Evolutionary conservation across 2,113 vertebrate species (phyloP).

Genomic region (Equus przewalskii): DNA sequence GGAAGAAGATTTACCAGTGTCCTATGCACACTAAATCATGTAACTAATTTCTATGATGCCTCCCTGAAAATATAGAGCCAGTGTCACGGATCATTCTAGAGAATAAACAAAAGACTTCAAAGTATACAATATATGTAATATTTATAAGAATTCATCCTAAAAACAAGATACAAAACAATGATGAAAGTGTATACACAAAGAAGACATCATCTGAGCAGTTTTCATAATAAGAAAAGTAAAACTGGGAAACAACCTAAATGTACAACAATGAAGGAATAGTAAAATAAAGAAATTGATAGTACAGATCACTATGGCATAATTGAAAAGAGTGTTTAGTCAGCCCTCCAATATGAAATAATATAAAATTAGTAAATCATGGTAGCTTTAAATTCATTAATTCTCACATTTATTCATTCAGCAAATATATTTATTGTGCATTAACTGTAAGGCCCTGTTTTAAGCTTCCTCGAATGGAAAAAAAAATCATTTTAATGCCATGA

Average conservation of each 20-base stretch:
- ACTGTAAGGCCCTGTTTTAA: neutral
- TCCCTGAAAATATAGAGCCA: neutral
- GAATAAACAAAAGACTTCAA: neutral
- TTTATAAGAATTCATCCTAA: neutral
- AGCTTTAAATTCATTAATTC: neutral
- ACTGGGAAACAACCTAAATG: neutral
- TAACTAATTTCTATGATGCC: neutral
- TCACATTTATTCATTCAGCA: neutral
- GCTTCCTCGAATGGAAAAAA: neutral
- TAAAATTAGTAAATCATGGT: neutral
- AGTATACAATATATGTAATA: too few relatives aligned
- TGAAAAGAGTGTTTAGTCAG: neutral
- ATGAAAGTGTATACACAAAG: neutral
- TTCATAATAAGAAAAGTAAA: neutral
- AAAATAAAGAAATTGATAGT: neutral
- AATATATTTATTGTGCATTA: too few relatives aligned
- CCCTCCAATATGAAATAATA: neutral
- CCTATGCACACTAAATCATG: neutral
- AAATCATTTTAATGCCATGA: neutral
- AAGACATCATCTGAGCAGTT: neutral
- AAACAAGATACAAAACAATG: neutral
- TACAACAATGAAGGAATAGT: neutral
- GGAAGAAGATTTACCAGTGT: neutral
- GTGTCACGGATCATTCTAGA: neutral
- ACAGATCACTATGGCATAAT: neutral